A percentile compares a stretch with the other conserved stretches of the same genome.
phyloP scores from a whole-genome alignment of 30 jellyfish, hydroid and myxozoan species.

The Catostylus mosaicus region DNA sequence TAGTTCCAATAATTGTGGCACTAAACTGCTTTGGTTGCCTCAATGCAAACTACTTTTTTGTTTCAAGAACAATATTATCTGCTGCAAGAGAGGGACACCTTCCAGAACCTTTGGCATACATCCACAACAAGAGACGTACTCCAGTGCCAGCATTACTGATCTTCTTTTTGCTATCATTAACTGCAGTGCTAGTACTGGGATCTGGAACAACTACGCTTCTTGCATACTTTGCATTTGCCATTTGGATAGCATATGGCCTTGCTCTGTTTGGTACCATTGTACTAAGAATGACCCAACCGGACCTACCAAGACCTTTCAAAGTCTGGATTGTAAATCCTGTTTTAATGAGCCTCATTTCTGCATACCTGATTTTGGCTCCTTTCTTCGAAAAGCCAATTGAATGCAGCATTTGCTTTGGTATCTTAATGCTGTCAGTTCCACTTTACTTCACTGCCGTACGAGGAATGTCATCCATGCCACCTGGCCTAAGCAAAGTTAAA shows the following conservation, averaged over 20 bases:
- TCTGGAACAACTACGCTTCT: not conserved
- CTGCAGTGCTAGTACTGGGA: not conserved
- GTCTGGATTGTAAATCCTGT: constrained; percentile 46
- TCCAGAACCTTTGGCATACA: constrained; percentile 23
- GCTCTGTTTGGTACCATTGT: constrained; percentile 30
- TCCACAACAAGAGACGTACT: constrained; percentile 6
- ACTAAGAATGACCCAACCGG: constrained; percentile 21
- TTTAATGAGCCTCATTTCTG: not conserved
- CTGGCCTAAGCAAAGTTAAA: not conserved
- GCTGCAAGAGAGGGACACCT: constrained; percentile 56
- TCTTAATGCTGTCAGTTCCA: constrained; percentile 1
- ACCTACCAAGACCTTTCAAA: constrained; percentile 39
- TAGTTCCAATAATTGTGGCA: constrained; percentile 18
- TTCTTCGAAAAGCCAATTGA: constrained; percentile 20
- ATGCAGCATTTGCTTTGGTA: not conserved
- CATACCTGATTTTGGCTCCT: constrained; percentile 10
- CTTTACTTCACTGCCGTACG: not conserved
- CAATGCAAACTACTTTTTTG: constrained; percentile 11
- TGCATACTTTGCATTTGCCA: constrained; percentile 5
- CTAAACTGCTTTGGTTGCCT: constrained; percentile 23
- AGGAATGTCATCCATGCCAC: not conserved
- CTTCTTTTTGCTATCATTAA: not conserved
- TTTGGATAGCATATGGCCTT: constrained; percentile 16
- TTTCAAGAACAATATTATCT: constrained; percentile 12
- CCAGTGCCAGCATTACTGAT: constrained; percentile 35